phyloP scores from a whole-genome alignment of 2,113 vertebrate genomes.

The Pagrus major region DNA sequence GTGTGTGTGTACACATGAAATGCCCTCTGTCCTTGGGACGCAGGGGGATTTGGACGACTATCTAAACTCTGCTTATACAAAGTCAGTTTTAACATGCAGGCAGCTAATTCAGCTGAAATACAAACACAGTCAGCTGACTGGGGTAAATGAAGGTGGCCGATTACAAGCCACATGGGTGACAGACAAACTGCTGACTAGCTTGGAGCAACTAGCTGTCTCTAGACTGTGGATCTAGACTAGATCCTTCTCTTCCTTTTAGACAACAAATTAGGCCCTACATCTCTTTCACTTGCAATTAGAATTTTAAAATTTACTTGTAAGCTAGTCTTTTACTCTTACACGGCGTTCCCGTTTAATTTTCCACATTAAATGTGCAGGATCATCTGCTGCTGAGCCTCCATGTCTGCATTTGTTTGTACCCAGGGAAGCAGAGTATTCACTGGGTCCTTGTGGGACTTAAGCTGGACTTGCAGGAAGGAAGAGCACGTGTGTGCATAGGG shows the following conservation, averaged over 20 bases:
- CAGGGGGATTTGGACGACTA: conserved; percentile 26
- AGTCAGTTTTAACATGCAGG: conserved; percentile 48
- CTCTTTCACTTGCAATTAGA: neutral
- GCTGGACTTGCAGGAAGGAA: conserved; percentile 81
- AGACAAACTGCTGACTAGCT: conserved; percentile 64
- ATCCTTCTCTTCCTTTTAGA: neutral
- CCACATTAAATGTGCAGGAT: neutral
- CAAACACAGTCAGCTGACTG: conserved; percentile 61
- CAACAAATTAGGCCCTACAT: neutral
- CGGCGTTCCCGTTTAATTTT: conserved; percentile 13
- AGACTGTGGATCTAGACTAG: conserved; percentile 17
- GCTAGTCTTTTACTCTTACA: neutral
- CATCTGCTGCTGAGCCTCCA: conserved; percentile 32
- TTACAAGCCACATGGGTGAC: conserved; percentile 32
- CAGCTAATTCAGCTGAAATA: conserved; percentile 49
- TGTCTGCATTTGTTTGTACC: conserved; percentile 24
- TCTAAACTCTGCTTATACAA: conserved; percentile 44
- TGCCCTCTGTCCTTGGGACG: conserved; percentile 57
- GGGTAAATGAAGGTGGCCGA: conserved; percentile 43
- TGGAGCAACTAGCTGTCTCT: conserved; percentile 11
- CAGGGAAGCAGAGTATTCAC: conserved; percentile 47
- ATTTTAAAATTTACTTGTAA: neutral
- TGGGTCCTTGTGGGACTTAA: conserved; percentile 54
- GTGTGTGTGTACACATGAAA: conserved; percentile 55
- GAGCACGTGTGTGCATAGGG: conserved; percentile 75